phyloP scores from a whole-genome alignment of 2,888 invertebrate species.

The Erebia aethiops region DNA sequence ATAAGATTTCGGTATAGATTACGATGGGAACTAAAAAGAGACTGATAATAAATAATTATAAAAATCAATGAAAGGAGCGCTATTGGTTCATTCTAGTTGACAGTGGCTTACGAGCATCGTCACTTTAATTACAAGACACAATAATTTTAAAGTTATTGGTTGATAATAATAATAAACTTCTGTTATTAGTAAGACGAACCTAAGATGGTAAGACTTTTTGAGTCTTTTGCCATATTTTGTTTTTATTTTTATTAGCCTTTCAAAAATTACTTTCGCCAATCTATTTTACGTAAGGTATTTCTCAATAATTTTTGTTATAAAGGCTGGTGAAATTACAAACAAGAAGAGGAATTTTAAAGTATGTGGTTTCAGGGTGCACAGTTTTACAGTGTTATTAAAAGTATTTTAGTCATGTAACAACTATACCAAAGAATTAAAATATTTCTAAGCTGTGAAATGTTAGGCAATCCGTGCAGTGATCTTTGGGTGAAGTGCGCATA shows the following conservation, averaged over 20 bases:
- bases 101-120: conserved; percentile 21
- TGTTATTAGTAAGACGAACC: conserved; percentile 1
- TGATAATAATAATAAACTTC: background rate
- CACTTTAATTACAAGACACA: background rate
- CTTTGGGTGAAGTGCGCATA: too few relatives aligned
- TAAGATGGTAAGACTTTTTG: conserved; percentile 20
- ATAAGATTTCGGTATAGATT: conserved; percentile 25
- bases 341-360: background rate
- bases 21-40: conserved; percentile 20
- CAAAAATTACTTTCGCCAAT: background rate
- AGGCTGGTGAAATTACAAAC: conserved; percentile 6
- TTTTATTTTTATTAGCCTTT: conserved; percentile 4
- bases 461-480: too few relatives aligned
- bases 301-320: background rate
- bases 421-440: too few relatives aligned
- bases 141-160: background rate
- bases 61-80: conserved; percentile 22
- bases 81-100: conserved; percentile 25
- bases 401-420: too few relatives aligned
- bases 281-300: background rate
- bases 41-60: conserved; percentile 32
- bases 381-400: too few relatives aligned
- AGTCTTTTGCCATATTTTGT: conserved; percentile 11
- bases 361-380: background rate
- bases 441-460: too few relatives aligned